Percentiles rank a stretch among this genome's conserved stretches.
These are phyloP conservation scores for Macquaria australasica DNA, from an alignment of 2,113 vertebrate species.

Conservation along the genomic window DNA sequence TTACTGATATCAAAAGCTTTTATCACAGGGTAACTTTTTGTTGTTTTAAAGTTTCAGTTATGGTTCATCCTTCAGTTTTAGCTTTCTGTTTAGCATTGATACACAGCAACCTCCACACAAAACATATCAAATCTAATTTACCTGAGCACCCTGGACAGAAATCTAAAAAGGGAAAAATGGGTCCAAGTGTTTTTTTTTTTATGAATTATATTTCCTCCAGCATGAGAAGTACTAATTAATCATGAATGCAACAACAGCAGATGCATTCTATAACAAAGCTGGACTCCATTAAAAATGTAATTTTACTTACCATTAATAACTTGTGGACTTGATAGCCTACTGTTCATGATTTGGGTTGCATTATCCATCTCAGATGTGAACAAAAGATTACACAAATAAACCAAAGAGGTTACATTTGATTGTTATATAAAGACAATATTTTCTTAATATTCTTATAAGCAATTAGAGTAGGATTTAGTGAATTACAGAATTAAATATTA, in stretches of 20 bases:
- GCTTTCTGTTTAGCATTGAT: background rate
- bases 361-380: slow-evolving; percentile 37
- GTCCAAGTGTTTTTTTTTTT: slow-evolving; percentile 24
- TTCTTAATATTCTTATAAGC: background rate
- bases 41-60: background rate
- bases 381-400: slow-evolving; percentile 39
- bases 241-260: slow-evolving; percentile 45
- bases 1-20: background rate
- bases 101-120: too few species aligned
- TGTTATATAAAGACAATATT: background rate
- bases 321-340: slow-evolving; percentile 33
- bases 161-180: slow-evolving; percentile 1
- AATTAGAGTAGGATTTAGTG: background rate
- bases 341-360: slow-evolving; percentile 36
- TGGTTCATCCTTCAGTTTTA: background rate
- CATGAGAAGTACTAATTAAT: slow-evolving; percentile 47
- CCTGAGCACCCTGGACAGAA: background rate
- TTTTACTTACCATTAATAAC: slow-evolving; percentile 52
- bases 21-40: background rate
- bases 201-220: slow-evolving; percentile 44
- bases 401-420: slow-evolving; percentile 4
- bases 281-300: slow-evolving; percentile 53
- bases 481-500: background rate
- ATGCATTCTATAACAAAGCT: slow-evolving; percentile 39
- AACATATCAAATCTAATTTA: slow-evolving; percentile 6